Evolutionary conservation across 2,797 vertebrate species (phyloP).

Genomic region (Eulemur mongoz): DNA sequence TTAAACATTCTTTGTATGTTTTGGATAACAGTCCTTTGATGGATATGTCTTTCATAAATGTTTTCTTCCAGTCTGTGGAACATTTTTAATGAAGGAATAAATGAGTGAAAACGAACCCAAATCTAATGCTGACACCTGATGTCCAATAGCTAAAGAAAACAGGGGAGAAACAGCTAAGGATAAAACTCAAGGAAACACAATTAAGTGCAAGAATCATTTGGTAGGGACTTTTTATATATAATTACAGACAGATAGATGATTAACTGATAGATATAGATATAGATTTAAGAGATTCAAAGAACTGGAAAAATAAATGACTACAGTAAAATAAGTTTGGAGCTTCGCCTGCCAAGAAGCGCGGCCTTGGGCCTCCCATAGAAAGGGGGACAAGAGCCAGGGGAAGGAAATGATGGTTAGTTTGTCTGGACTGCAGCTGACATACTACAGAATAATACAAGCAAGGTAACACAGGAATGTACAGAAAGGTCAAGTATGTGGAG

Average conservation of each 20-base stretch:
- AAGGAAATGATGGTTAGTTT: background rate
- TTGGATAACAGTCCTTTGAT: background rate
- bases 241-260: background rate
- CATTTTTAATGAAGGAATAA: background rate
- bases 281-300: background rate
- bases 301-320: background rate
- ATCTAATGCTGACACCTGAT: background rate
- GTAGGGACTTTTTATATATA: background rate
- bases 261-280: background rate
- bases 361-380: background rate
- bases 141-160: background rate
- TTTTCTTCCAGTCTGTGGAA: background rate
- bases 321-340: background rate
- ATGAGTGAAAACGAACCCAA: background rate
- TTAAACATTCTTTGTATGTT: background rate
- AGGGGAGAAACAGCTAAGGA: background rate
- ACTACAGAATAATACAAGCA: background rate
- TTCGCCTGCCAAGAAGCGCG: background rate
- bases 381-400: background rate
- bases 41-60: background rate
- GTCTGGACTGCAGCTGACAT: background rate
- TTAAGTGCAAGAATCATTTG: background rate
- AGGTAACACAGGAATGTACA: background rate
- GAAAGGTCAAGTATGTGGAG: background rate
- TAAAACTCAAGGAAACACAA: background rate